These are phyloP conservation scores for Furcula furcula DNA, from an alignment of 2,888 invertebrate species.

Conservation along the genomic window DNA sequence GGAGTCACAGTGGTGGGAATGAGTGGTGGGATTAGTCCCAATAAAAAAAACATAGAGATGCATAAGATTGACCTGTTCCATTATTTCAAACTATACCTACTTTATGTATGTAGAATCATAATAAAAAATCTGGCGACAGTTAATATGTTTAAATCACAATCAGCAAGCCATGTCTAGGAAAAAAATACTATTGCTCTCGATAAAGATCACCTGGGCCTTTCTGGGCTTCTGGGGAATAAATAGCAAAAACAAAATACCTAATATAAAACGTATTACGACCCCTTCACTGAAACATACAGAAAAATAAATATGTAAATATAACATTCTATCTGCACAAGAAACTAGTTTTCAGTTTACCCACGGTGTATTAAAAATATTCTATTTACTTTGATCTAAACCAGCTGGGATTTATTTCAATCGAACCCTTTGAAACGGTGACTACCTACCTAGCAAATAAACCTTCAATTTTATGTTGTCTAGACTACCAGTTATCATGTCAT, in stretches of 20 bases:
- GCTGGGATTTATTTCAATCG: neutral
- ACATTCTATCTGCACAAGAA: constrained; percentile 3
- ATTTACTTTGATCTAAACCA: neutral
- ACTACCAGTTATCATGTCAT: constrained; percentile 1
- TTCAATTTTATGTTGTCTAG: constrained; percentile 25
- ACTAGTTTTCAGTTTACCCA: neutral
- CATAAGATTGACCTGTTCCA: no score
- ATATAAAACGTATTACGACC: neutral
- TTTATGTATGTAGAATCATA: no score
- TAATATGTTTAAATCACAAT: no score
- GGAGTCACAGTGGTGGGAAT: no score
- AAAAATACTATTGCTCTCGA: no score
- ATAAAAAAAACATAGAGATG: no score
- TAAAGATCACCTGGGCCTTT: no score
- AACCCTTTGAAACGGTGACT: constrained; percentile 5
- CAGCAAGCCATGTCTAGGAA: no score
- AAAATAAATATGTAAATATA: neutral
- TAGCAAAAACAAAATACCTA: neutral
- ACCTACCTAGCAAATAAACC: constrained; percentile 11
- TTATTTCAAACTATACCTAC: no score
- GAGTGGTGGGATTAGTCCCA: no score
- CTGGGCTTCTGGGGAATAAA: no score
- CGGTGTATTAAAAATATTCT: neutral
- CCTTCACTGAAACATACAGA: neutral
- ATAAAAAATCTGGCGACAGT: no score